A percentile compares a stretch with the other conserved stretches of the same genome.
These are phyloP conservation scores for Brachionus koreanus DNA, from an alignment of 1,140 invertebrate genomes.

Conservation along the genomic window DNA sequence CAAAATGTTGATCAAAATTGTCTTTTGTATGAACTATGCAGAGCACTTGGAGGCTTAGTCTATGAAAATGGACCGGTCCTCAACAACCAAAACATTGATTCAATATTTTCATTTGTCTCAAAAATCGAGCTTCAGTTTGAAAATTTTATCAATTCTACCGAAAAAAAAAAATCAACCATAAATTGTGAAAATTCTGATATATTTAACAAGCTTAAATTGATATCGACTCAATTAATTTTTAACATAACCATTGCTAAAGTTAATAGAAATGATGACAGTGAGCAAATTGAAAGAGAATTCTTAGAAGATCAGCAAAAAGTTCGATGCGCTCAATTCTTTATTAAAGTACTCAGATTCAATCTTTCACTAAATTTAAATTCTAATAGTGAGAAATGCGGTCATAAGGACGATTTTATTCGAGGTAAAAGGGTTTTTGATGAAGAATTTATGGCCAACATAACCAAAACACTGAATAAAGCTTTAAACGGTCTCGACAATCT, in stretches of 20 bases:
- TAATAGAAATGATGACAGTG: not conserved
- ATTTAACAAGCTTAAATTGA: conserved; percentile 6
- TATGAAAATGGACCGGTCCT: not conserved
- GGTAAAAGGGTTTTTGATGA: not conserved
- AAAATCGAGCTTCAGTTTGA: not conserved
- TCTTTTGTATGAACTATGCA: not conserved
- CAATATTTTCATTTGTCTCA: not conserved
- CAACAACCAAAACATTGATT: not conserved
- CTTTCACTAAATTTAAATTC: not conserved
- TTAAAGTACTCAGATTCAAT: conserved; percentile 19
- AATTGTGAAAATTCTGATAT: not conserved
- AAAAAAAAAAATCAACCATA: not conserved
- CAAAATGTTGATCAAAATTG: not conserved
- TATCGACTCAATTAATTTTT: not conserved
- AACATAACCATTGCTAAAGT: conserved; percentile 1
- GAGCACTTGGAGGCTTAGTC: not conserved
- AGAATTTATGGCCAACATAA: not conserved
- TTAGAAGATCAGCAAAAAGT: not conserved
- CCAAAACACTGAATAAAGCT: not conserved
- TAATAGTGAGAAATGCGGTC: not conserved
- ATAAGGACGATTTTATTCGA: not conserved
- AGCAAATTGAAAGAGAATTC: not conserved
- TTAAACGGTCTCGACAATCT: conserved; percentile 4
- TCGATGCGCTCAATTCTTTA: not conserved
- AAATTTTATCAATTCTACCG: not conserved